A percentile compares a stretch with the other conserved stretches of the same genome.
Evolutionary conservation across 2,888 invertebrate genomes (phyloP).

Genomic region (Luperina nickerlii): DNA sequence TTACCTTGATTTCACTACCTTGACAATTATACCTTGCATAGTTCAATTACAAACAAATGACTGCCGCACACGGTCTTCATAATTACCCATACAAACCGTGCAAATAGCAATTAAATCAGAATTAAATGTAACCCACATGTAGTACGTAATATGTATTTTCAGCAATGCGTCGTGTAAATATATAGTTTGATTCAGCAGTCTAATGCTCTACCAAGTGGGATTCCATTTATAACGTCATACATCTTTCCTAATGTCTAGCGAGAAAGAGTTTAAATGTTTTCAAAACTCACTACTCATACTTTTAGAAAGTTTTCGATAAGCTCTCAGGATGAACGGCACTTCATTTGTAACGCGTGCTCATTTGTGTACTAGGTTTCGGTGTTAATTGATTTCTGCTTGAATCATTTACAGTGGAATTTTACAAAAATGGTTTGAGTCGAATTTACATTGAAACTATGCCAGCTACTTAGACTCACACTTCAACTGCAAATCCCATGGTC

Average conservation of each 20-base stretch:
- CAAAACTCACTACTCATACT: background rate
- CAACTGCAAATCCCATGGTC: background rate
- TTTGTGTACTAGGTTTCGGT: slow-evolving; percentile 30
- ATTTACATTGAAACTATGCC: slow-evolving; percentile 44
- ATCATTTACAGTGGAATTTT: slow-evolving; percentile 47
- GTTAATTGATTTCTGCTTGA: slow-evolving; percentile 44
- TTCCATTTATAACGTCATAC: slow-evolving; percentile 54
- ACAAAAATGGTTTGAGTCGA: slow-evolving; percentile 33
- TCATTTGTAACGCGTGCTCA: background rate
- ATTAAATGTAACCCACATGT: slow-evolving; percentile 31
- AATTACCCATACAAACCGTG: background rate
- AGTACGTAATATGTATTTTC: slow-evolving; percentile 39
- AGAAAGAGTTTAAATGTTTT: slow-evolving; percentile 25
- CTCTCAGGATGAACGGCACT: slow-evolving; percentile 6
- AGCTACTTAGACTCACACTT: slow-evolving; percentile 22
- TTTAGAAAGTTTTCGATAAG: slow-evolving; percentile 3
- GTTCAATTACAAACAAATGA: background rate
- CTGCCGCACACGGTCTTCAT: background rate
- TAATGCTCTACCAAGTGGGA: slow-evolving; percentile 51
- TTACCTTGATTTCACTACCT: background rate
- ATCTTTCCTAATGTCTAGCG: slow-evolving; percentile 44
- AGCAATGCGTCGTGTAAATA: slow-evolving; percentile 49
- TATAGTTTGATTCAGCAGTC: slow-evolving; percentile 55
- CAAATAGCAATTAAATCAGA: slow-evolving; percentile 16
- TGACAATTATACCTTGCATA: background rate